A percentile compares a stretch with the other conserved stretches of the same genome.
Conservation (phyloP, 2,888 invertebrate genomes). For the Bugula neritina region DNA sequence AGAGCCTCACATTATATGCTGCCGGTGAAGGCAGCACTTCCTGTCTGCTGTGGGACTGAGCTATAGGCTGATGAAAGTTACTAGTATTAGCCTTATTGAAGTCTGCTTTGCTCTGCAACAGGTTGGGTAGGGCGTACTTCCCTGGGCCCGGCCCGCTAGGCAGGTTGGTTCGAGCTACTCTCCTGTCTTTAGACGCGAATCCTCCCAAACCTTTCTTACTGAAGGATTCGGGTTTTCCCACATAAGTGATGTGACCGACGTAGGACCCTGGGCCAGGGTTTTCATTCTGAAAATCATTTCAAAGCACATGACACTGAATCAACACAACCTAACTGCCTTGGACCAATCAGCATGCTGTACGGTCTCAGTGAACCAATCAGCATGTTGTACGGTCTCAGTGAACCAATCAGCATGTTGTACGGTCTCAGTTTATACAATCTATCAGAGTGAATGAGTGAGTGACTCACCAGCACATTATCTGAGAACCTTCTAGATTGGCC, state of each 20-base stretch:
- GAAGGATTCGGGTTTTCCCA: slow-evolving; percentile 40
- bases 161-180: slow-evolving; percentile 35
- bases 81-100: slow-evolving; percentile 43
- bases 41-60: slow-evolving; percentile 35
- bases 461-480: slow-evolving; percentile 16
- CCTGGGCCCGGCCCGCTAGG: slow-evolving; percentile 46
- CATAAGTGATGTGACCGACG: slow-evolving; percentile 35
- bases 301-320: no score
- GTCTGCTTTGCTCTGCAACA: slow-evolving; percentile 39
- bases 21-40: slow-evolving; percentile 47
- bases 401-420: no score
- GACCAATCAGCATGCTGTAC: no score
- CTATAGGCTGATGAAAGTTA: slow-evolving; percentile 47
- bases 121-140: slow-evolving; percentile 39
- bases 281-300: slow-evolving; percentile 40
- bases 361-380: no score
- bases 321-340: no score
- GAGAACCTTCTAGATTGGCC: slow-evolving; percentile 45
- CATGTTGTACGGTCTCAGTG: no score
- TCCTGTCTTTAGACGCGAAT: slow-evolving; percentile 49
- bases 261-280: slow-evolving; percentile 51
- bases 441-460: no score
- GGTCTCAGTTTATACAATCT: no score
- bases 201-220: slow-evolving; percentile 51
- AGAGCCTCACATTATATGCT: slow-evolving; percentile 48